Conservation (phyloP, 2,888 invertebrate species). For the Plutella xylostella region DNA sequence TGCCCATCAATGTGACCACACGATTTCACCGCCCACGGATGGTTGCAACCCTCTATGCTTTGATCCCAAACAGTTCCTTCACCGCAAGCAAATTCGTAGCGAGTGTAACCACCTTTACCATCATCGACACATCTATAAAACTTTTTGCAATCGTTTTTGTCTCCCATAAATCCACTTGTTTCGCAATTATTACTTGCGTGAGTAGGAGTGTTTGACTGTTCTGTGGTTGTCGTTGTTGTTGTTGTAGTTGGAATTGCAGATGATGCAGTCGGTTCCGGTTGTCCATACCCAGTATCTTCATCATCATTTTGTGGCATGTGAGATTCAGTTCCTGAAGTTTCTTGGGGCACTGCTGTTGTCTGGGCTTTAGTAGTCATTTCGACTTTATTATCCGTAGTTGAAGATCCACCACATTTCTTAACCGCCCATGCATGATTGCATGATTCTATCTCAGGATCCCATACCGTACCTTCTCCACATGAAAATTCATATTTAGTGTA, state of each 20-base stretch:
- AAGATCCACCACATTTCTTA: constrained; percentile 22
- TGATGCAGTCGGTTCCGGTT: constrained; percentile 18
- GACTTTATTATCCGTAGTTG: constrained; percentile 15
- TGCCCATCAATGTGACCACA: constrained; percentile 24
- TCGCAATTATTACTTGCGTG: constrained; percentile 18
- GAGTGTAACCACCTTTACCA: constrained; percentile 69
- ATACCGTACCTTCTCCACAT: constrained; percentile 69
- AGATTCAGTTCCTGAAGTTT: not conserved
- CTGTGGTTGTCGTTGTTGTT: not conserved
- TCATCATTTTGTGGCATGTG: constrained; percentile 17
- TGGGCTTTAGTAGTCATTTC: constrained; percentile 10
- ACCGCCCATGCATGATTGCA: constrained; percentile 65
- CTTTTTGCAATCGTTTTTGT: constrained; percentile 76
- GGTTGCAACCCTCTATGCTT: constrained; percentile 75
- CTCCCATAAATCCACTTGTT: constrained; percentile 76
- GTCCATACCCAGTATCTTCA: constrained; percentile 28
- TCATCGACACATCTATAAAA: constrained; percentile 82
- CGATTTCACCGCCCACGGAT: constrained; percentile 65
- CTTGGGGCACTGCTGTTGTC: constrained; percentile 3
- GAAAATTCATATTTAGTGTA: constrained; percentile 58
- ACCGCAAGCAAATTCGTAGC: constrained; percentile 79
- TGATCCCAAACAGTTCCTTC: constrained; percentile 85
- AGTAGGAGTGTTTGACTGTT: constrained; percentile 14
- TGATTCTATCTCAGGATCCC: constrained; percentile 65
- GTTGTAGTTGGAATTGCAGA: constrained; percentile 13